A percentile compares a stretch with the other conserved stretches of the same genome.
phyloP scores from a whole-genome alignment of 1,140 invertebrate genomes.

The Tenebrio molitor region DNA sequence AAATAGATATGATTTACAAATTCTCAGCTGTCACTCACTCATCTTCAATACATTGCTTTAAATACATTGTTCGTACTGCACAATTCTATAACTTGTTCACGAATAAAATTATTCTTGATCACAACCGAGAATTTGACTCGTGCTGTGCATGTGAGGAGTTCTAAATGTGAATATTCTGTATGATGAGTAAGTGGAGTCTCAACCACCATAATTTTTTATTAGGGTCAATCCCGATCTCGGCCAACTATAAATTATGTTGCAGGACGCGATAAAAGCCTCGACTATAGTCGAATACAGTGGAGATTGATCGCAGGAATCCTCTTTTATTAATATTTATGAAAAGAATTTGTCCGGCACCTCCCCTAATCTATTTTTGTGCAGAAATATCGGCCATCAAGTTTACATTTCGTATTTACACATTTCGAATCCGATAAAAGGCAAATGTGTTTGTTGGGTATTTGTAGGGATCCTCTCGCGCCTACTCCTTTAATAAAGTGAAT shows the following conservation, averaged over 20 bases:
- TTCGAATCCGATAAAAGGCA: background rate
- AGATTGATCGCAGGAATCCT: background rate
- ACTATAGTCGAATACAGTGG: background rate
- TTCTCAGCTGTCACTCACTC: too few relatives aligned
- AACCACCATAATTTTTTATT: slow-evolving; percentile 3
- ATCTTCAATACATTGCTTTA: too few relatives aligned
- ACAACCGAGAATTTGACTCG: background rate
- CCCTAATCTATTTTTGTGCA: too few relatives aligned
- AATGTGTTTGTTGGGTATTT: slow-evolving; percentile 3
- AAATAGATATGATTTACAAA: too few relatives aligned
- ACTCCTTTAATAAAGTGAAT: background rate
- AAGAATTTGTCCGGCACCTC: too few relatives aligned
- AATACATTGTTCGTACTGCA: too few relatives aligned
- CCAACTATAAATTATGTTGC: slow-evolving; percentile 15
- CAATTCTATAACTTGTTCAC: too few relatives aligned
- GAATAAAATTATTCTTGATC: too few relatives aligned
- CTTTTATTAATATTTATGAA: background rate
- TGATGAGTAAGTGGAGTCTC: background rate
- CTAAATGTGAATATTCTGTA: background rate
- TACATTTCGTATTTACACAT: too few relatives aligned
- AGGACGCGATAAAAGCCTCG: slow-evolving; percentile 2
- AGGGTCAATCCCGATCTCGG: slow-evolving; percentile 2
- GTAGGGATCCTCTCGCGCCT: background rate
- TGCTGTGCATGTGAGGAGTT: background rate
- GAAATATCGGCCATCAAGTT: too few relatives aligned